These are phyloP conservation scores for Ganaspis sp. DNA, from an alignment of 1,140 invertebrate genomes.

Conservation along the genomic window DNA sequence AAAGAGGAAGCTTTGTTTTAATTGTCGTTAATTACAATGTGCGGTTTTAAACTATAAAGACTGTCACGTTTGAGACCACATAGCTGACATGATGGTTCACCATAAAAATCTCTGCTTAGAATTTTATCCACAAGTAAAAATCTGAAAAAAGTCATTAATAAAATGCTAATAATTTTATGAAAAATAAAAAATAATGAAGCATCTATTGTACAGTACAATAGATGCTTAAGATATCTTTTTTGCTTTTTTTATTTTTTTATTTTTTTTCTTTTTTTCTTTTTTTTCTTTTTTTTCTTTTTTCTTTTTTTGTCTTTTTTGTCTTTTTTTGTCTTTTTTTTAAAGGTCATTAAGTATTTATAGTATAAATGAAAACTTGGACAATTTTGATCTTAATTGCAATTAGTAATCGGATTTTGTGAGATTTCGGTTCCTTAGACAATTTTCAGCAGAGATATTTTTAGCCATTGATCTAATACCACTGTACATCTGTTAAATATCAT, in stretches of 20 bases:
- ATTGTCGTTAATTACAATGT: neutral
- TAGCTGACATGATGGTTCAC: slow-evolving; percentile 20
- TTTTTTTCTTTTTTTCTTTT: too few relatives aligned
- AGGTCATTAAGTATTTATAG: too few relatives aligned
- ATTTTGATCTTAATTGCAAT: neutral
- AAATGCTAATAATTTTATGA: neutral
- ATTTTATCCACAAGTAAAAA: neutral
- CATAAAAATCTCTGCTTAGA: slow-evolving; percentile 7
- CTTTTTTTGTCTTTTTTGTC: too few relatives aligned
- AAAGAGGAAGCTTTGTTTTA: neutral
- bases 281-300: too few relatives aligned
- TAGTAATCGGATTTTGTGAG: neutral
- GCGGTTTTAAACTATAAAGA: slow-evolving; percentile 7
- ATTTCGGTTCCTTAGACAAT: slow-evolving; percentile 14
- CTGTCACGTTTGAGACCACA: slow-evolving; percentile 28
- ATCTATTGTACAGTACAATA: too few relatives aligned
- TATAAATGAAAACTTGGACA: too few relatives aligned
- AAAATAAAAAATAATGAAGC: too few relatives aligned
- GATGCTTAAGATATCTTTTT: too few relatives aligned
- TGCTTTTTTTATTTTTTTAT: too few relatives aligned
- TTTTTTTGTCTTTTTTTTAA: too few relatives aligned
- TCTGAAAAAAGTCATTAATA: neutral
- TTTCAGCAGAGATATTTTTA: slow-evolving; percentile 28
- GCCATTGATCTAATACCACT: neutral
- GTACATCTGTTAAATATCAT: neutral